Evolutionary conservation across 2,888 invertebrate genomes (phyloP).

Genomic region (Cerceris ruficornis): DNA sequence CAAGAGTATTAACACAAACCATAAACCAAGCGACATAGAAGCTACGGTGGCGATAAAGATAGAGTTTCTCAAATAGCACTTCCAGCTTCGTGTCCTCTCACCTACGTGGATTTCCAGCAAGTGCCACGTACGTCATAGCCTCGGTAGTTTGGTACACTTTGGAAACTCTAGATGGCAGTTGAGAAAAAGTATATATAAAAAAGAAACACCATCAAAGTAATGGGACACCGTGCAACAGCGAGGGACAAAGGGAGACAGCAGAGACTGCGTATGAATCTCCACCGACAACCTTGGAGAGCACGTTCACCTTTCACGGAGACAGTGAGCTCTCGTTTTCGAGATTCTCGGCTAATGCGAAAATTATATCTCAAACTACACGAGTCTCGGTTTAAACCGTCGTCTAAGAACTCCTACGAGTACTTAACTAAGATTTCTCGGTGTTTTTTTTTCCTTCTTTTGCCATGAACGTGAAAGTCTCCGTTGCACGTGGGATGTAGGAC

Average conservation of each 20-base stretch:
- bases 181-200: too few species aligned
- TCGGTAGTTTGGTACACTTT: too few species aligned
- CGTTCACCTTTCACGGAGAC: not conserved
- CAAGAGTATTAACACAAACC: too few species aligned
- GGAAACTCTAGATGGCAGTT: too few species aligned
- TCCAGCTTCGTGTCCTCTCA: too few species aligned
- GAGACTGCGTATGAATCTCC: conserved; percentile 12
- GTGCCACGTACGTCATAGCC: too few species aligned
- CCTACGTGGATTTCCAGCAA: too few species aligned
- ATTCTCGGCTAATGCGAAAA: conserved; percentile 11
- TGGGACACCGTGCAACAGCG: too few species aligned
- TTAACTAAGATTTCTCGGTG: conserved; percentile 4
- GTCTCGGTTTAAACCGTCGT: not conserved
- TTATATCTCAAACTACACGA: conserved; percentile 13
- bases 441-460: not conserved
- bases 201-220: too few species aligned
- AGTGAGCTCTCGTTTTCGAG: conserved; percentile 1
- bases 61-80: too few species aligned
- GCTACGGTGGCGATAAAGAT: too few species aligned
- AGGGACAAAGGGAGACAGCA: not conserved
- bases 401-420: not conserved
- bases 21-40: too few species aligned
- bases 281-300: not conserved
- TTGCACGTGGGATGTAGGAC: not conserved
- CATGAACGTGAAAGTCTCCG: not conserved